Conservation (phyloP, 2,888 invertebrate species). For the Spilosoma lubricipeda region DNA sequence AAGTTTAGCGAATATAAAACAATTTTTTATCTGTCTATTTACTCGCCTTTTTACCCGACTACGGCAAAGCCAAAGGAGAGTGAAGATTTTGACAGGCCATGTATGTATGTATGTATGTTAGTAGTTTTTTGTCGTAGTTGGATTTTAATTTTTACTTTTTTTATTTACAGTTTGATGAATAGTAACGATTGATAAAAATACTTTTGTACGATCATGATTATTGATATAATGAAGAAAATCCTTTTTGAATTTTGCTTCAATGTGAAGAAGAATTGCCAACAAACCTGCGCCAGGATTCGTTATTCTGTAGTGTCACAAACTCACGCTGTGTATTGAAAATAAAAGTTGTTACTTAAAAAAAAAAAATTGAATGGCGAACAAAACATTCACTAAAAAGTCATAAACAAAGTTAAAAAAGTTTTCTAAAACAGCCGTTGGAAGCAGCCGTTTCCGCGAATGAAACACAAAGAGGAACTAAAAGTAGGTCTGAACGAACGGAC, state of each 20-base stretch:
- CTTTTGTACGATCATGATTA: too few species aligned
- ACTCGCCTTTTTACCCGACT: neutral
- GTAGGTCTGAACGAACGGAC: slow-evolving; percentile 5
- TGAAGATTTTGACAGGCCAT: too few species aligned
- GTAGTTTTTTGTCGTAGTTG: too few species aligned
- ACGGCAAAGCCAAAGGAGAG: too few species aligned
- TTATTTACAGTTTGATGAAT: neutral
- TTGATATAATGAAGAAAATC: too few species aligned
- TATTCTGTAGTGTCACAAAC: neutral
- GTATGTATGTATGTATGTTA: too few species aligned
- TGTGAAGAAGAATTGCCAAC: too few species aligned
- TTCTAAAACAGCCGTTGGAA: slow-evolving; percentile 1
- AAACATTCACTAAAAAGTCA: slow-evolving; percentile 6
- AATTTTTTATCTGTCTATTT: neutral
- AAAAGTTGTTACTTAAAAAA: neutral
- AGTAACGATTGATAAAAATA: too few species aligned
- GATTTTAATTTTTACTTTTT: too few species aligned
- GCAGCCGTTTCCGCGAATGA: slow-evolving; percentile 11
- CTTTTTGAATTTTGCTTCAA: too few species aligned
- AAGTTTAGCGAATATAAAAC: neutral
- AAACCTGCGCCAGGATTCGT: neutral
- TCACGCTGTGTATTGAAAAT: neutral
- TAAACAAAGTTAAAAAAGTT: slow-evolving; percentile 1
- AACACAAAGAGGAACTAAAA: slow-evolving; percentile 16
- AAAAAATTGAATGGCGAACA: neutral